Evolutionary conservation across 2,113 vertebrate genomes (phyloP).

Genomic region (Macquaria australasica): DNA sequence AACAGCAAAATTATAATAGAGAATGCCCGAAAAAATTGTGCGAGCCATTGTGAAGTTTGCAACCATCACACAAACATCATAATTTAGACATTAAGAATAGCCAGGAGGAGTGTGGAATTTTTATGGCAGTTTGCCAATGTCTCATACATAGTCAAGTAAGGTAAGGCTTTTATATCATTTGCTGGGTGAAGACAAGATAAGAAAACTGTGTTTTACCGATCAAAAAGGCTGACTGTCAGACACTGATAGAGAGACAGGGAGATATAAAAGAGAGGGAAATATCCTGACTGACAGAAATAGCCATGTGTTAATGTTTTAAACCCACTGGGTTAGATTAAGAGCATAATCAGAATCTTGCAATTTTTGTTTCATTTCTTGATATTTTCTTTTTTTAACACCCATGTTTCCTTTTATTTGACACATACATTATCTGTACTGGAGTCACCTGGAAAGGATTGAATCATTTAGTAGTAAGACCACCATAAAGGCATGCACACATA

Average conservation of each 20-base stretch:
- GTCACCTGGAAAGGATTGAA: background rate
- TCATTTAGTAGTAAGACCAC: conserved; percentile 18
- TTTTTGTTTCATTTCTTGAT: background rate
- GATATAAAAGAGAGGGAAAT: conserved; percentile 25
- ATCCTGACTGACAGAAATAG: conserved; percentile 24
- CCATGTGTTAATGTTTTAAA: conserved; percentile 40
- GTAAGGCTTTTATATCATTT: conserved; percentile 58
- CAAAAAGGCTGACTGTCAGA: conserved; percentile 54
- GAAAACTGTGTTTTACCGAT: conserved; percentile 56
- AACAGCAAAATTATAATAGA: background rate
- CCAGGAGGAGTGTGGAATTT: conserved; percentile 36
- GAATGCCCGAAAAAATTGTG: conserved; percentile 5
- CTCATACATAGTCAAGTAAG: conserved; percentile 62
- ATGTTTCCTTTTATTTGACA: conserved; percentile 6
- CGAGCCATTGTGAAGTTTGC: conserved; percentile 13
- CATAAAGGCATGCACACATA: background rate
- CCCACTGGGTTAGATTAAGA: background rate
- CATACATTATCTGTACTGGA: background rate
- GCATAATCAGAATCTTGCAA: background rate
- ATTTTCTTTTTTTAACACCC: background rate
- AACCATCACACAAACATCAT: background rate
- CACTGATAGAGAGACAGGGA: conserved; percentile 37
- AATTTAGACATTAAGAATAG: conserved; percentile 44
- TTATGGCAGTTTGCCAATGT: conserved; percentile 34
- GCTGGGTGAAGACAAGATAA: conserved; percentile 52